These are phyloP conservation scores for Distichodus sexfasciatus DNA, from an alignment of 2,797 vertebrate genomes.

Conservation along the genomic window DNA sequence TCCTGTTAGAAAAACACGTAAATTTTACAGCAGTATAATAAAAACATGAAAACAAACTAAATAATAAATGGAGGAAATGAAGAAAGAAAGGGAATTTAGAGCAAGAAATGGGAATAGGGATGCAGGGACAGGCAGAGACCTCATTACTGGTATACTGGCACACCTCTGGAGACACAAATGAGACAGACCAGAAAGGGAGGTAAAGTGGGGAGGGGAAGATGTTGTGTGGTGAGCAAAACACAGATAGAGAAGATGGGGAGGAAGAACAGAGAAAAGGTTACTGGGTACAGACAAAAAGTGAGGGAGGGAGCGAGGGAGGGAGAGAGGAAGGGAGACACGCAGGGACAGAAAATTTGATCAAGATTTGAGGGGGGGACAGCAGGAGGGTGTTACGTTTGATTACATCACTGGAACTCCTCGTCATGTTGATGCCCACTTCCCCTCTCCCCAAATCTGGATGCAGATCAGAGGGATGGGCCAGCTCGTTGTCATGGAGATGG, in stretches of 20 bases:
- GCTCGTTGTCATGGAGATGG: constrained; percentile 12
- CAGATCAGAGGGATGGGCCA: constrained; percentile 6
- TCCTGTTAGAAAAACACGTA: not conserved
- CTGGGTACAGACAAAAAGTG: not conserved
- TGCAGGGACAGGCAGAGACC: not conserved
- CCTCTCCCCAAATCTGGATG: constrained; percentile 22
- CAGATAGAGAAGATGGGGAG: not conserved
- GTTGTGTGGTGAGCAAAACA: constrained; percentile 32
- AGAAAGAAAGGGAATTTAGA: constrained; percentile 47
- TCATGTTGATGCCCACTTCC: constrained; percentile 16
- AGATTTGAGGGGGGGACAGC: constrained; percentile 24
- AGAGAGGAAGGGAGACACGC: not conserved
- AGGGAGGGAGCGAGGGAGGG: not conserved
- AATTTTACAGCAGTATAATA: not conserved
- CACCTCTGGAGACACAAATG: constrained; percentile 21
- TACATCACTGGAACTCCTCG: constrained; percentile 27
- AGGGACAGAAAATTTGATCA: no score
- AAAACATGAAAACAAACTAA: not conserved
- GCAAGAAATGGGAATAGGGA: constrained; percentile 43
- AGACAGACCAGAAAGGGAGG: constrained; percentile 26
- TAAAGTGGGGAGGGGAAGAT: constrained; percentile 39
- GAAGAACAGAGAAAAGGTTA: not conserved
- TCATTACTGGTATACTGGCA: constrained; percentile 15
- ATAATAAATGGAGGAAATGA: constrained; percentile 9
- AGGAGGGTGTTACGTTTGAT: constrained; percentile 45